Percentiles rank a stretch among this genome's conserved stretches.
phyloP scores from a whole-genome alignment of 2,113 vertebrate species.

The Sapayoa aenigma region DNA sequence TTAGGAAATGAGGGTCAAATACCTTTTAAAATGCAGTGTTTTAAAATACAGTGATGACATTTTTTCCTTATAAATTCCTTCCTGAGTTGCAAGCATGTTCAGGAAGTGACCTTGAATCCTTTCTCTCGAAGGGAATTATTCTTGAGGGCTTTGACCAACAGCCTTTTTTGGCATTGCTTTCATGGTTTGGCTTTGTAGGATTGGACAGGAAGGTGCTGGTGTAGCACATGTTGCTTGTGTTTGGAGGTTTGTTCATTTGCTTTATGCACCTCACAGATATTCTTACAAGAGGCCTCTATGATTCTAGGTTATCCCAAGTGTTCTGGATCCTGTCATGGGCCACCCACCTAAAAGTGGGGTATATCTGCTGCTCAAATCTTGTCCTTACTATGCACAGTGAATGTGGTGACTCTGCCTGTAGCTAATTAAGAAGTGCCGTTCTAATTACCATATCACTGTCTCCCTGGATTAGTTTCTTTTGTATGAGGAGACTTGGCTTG shows the following conservation, averaged over 20 bases:
- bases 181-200: neutral
- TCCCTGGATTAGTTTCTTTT: neutral
- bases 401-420: neutral
- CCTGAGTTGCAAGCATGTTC: neutral
- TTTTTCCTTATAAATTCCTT: neutral
- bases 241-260: neutral
- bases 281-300: neutral
- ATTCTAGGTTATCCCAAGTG: neutral
- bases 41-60: neutral
- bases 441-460: neutral
- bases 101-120: neutral
- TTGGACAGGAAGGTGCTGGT: neutral
- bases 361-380: neutral
- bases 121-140: neutral
- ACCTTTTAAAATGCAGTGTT: neutral
- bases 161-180: neutral
- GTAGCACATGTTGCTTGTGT: neutral
- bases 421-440: conserved; percentile 7
- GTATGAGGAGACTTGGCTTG: neutral
- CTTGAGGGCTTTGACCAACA: neutral
- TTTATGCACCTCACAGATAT: neutral
- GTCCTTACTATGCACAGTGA: neutral
- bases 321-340: neutral
- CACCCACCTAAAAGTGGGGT: neutral
- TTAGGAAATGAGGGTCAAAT: neutral